Evolutionary conservation across 2,888 invertebrate genomes (phyloP).

Genomic region (Athalia cordata): DNA sequence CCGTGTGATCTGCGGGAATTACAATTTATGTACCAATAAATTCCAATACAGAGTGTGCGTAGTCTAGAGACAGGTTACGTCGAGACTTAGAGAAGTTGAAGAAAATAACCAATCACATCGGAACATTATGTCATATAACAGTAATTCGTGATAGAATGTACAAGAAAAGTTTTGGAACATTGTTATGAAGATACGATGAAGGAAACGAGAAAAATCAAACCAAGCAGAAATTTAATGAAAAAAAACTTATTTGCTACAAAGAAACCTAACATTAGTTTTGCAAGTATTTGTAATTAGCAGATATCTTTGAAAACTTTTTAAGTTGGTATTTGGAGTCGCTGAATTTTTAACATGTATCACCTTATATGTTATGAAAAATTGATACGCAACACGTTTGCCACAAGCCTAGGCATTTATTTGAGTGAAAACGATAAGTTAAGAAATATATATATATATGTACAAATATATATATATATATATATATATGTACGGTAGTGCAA

Average conservation of each 20-base stretch:
- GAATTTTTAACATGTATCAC: not conserved
- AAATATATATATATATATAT: slow-evolving; percentile 12
- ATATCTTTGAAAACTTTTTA: not conserved
- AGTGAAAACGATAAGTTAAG: not conserved
- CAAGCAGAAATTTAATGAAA: too few relatives aligned
- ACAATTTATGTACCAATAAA: not conserved
- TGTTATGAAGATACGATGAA: too few relatives aligned
- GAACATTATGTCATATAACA: too few relatives aligned
- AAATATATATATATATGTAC: not conserved
- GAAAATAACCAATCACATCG: too few relatives aligned
- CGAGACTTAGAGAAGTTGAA: not conserved
- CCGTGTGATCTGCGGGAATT: slow-evolving; percentile 50
- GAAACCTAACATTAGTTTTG: too few relatives aligned
- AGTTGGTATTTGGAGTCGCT: too few relatives aligned
- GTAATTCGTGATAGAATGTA: too few relatives aligned
- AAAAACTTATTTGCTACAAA: too few relatives aligned
- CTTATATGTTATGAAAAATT: not conserved
- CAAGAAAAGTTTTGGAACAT: too few relatives aligned
- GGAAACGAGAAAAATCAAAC: too few relatives aligned
- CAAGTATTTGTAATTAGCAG: not conserved
- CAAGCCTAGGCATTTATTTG: too few relatives aligned
- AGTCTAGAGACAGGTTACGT: not conserved
- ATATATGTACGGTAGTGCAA: slow-evolving; percentile 14
- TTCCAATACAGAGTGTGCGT: not conserved
- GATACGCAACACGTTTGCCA: not conserved